A percentile compares a stretch with the other conserved stretches of the same genome.
Evolutionary conservation across 2,888 invertebrate species (phyloP).

Genomic region (Ceramica pisi): DNA sequence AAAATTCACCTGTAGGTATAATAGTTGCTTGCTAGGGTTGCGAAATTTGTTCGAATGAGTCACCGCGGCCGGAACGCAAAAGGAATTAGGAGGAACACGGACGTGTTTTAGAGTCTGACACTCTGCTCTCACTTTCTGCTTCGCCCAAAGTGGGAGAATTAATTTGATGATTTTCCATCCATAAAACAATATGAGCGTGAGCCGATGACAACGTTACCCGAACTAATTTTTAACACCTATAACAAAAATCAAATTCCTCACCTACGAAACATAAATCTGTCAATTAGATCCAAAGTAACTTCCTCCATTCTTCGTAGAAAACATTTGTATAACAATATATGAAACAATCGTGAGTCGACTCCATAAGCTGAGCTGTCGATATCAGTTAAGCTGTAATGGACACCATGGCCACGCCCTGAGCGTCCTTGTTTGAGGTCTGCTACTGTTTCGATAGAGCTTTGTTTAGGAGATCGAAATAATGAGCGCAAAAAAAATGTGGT

Average conservation of each 20-base stretch:
- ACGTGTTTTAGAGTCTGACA: too few species aligned
- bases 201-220: too few species aligned
- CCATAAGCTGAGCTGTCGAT: conserved; percentile 83
- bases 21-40: too few species aligned
- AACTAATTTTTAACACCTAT: not conserved
- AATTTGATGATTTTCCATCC: too few species aligned
- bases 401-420: conserved; percentile 76
- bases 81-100: too few species aligned
- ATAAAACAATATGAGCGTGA: too few species aligned
- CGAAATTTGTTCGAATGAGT: too few species aligned
- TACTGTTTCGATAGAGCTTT: conserved; percentile 36
- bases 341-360: conserved; percentile 69
- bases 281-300: conserved; percentile 59
- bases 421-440: conserved; percentile 60
- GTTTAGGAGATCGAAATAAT: conserved; percentile 39
- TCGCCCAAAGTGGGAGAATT: too few species aligned
- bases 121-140: too few species aligned
- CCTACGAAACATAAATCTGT: conserved; percentile 41
- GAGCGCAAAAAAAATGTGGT: too few species aligned
- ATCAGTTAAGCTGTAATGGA: conserved; percentile 83
- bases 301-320: conserved; percentile 41
- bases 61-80: too few species aligned
- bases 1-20: too few species aligned
- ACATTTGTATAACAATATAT: conserved; percentile 66
- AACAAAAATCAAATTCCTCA: not conserved